Evolutionary conservation across 2,888 invertebrate species (phyloP), one percentile per base, ranked within the genome.

Genomic region (Rotaria sp.): DNA sequence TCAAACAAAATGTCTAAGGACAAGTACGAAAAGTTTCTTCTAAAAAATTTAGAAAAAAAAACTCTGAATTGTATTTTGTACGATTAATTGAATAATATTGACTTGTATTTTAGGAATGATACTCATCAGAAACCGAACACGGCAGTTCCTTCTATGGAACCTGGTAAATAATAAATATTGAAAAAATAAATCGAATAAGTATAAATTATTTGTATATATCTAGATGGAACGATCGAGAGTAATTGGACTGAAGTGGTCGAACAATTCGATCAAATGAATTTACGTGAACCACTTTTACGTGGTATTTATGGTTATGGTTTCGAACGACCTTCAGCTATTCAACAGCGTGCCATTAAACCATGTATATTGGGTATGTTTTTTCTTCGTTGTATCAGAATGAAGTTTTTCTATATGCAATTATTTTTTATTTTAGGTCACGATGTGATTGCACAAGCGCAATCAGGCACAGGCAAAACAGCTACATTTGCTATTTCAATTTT

Each of bases 361-460:
- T 85, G 87, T 24, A 87, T 89, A 88, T 45, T 88, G 91, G 98
- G 80, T 80, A 26, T 1, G 80, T 11, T 75, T 10, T n/a, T 80
- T 74, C 0, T n/a, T 21, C 30, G 5, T 18, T 55, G 10, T 30
- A 8, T 38, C 3, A 24, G 5, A 38, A 10, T 5, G 1, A 74
- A 26, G 13, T 15, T 45, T 41, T 35, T 75, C 2, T 75, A 15
- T n/a, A 57, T n/a, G n/a, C 38, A 2, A 35, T 38, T 75, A 26
- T 52, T 67, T 38, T 75, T 45, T n/a, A 45, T 8, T 75, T 85
- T 3, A 86, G 96, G 96, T 87, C 94, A 94, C 90, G 99, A 99
- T 92, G 98, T 99, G 88, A 99, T 99, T 92, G 99, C 99, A 90
- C 99, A 99, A 93, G 99, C 99, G 89, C 99, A 99, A 93, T 99